A percentile compares a stretch with the other conserved stretches of the same genome.
These are phyloP conservation scores for Bombus sibiricus DNA, from an alignment of 1,140 invertebrate species.

Conservation along the genomic window DNA sequence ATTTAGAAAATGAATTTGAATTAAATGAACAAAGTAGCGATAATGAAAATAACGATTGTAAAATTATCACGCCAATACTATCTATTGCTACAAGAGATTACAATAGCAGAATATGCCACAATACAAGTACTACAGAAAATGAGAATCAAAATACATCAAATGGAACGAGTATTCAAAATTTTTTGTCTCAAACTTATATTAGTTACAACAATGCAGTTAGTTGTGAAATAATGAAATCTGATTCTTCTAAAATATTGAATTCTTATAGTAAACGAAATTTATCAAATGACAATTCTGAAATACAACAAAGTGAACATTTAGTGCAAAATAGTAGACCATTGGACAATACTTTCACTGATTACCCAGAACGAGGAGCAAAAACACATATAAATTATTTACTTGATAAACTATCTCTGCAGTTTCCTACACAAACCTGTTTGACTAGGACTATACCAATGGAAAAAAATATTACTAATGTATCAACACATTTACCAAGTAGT, in stretches of 20 bases:
- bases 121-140: neutral
- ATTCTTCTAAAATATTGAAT: slow-evolving; percentile 52
- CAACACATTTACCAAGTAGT: slow-evolving; percentile 63
- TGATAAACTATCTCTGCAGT: slow-evolving; percentile 74
- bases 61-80: neutral
- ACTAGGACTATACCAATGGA: slow-evolving; percentile 63
- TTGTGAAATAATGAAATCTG: slow-evolving; percentile 54
- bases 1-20: slow-evolving; percentile 84
- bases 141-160: slow-evolving; percentile 42
- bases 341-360: slow-evolving; percentile 21
- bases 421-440: slow-evolving; percentile 58
- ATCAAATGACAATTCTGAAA: slow-evolving; percentile 48
- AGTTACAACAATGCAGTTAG: slow-evolving; percentile 36
- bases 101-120: slow-evolving; percentile 17
- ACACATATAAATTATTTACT: slow-evolving; percentile 77
- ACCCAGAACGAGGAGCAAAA: slow-evolving; percentile 74
- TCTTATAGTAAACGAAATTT: slow-evolving; percentile 32
- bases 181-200: neutral
- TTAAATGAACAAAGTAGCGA: slow-evolving; percentile 69
- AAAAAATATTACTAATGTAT: slow-evolving; percentile 70
- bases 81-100: neutral
- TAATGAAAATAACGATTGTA: slow-evolving; percentile 59
- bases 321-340: slow-evolving; percentile 18
- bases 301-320: slow-evolving; percentile 33
- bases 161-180: slow-evolving; percentile 39